These are phyloP conservation scores for Arvicanthis niloticus DNA, from an alignment of 2,113 vertebrate genomes.

Conservation along the genomic window DNA sequence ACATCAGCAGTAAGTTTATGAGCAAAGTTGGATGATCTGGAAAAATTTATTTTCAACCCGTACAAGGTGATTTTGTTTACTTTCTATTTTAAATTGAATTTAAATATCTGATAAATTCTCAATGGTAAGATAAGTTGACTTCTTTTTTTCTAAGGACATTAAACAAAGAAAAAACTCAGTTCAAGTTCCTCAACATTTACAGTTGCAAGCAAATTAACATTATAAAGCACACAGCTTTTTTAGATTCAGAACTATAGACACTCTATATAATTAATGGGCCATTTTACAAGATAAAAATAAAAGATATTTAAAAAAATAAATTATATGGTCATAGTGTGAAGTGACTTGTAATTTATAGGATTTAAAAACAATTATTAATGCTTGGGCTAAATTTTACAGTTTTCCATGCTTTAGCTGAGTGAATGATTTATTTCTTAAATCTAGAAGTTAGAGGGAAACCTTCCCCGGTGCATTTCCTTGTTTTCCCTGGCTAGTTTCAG, in stretches of 20 bases:
- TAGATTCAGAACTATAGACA: slow-evolving; percentile 56
- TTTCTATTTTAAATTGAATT: neutral
- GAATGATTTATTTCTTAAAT: slow-evolving; percentile 67
- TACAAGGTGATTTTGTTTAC: neutral
- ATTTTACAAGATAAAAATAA: slow-evolving; percentile 69
- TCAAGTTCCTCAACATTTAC: neutral
- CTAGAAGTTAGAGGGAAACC: slow-evolving; percentile 51
- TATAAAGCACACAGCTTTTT: slow-evolving; percentile 33
- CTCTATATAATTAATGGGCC: slow-evolving; percentile 36
- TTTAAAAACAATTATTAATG: slow-evolving; percentile 69
- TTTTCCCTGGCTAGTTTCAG: slow-evolving; percentile 18
- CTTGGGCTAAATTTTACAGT: slow-evolving; percentile 45
- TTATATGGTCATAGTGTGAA: slow-evolving; percentile 3
- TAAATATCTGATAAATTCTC: slow-evolving; percentile 14
- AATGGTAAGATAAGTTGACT: neutral
- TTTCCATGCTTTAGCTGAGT: slow-evolving; percentile 46
- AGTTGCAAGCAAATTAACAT: slow-evolving; percentile 48
- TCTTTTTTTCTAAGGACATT: neutral
- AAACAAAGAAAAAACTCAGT: slow-evolving; percentile 42
- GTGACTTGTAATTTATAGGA: slow-evolving; percentile 40
- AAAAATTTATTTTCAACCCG: neutral
- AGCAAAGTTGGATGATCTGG: neutral
- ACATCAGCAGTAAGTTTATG: neutral
- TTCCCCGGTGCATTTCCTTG: slow-evolving; percentile 53
- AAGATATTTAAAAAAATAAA: slow-evolving; percentile 38